Base-by-base conservation (phyloP, 1,140 invertebrate species). In the Saccostrea echinata region DNA sequence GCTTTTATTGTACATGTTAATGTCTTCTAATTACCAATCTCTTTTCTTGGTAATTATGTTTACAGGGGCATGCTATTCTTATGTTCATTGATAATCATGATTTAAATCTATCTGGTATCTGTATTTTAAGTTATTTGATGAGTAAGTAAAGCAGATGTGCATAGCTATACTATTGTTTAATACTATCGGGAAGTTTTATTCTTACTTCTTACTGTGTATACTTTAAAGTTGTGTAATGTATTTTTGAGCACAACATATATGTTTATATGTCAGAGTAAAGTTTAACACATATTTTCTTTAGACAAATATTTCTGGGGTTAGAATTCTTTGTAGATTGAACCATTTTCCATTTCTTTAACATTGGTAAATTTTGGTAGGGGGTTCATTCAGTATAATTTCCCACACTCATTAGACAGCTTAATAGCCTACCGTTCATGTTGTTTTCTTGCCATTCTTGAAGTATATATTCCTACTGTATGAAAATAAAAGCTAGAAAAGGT, bases 1-100 rank as follows among this genome's bases (percentile, higher is more conserved):
- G 68, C 68, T 76, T 30, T 76, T 76, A 76, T 76, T 76, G 68
- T 76, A 30, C 68, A 76, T 76, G 24, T 76, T 76, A 13, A 76
- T 33, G 24, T 30, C 16, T 76, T 35, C 33, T 76, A 13, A 30
- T 30, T 24, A 27, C 55, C 21, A 3, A 16, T 24, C 68, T 76
- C 6, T 18, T 12, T 76, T 24, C 12, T 13, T 76, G 68, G 43
- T 30, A 18, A 33, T 27, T 16, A 76, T 76, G 30, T 76, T 71
- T 27, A 30, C 30, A 30, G 68, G 68, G 68, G 68, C 68, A 76
- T 76, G 27, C 16, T 76, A 1, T 76, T 76, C 16, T 33, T 27
- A 16, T 30, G 57, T 76, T 76, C 68, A 13, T 33, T 76, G 68
- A 33, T 76, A 76, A 76, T 76, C 68, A 76, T 76, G 68, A 76